Conservation (phyloP, 2,797 vertebrate genomes). For the Enteromius afrohamiltoni region DNA sequence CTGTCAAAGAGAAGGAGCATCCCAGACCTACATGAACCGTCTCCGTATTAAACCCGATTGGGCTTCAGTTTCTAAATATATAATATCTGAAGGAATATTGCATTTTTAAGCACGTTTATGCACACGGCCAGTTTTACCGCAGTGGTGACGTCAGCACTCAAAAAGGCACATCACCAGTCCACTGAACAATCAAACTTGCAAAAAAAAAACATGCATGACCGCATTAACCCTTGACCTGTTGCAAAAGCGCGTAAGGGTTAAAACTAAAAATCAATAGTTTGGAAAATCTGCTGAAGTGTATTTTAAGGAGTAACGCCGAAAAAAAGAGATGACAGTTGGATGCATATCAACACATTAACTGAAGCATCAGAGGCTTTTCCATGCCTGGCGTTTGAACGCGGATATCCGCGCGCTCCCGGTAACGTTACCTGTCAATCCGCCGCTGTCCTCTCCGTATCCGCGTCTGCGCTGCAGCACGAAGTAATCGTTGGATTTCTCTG, state of each 20-base stretch:
- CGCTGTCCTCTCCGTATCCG: conserved; percentile 90
- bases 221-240: conserved; percentile 9
- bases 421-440: conserved; percentile 87
- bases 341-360: background rate
- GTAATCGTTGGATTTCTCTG: conserved; percentile 90
- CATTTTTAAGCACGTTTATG: conserved; percentile 3
- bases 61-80: background rate
- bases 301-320: background rate
- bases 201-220: background rate
- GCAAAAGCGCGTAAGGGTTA: background rate
- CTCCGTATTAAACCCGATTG: background rate
- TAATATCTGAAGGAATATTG: conserved; percentile 6
- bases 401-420: conserved; percentile 55
- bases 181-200: background rate
- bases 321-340: background rate
- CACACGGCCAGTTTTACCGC: conserved; percentile 32
- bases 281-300: background rate
- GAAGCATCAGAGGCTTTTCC: background rate
- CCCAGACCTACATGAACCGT: background rate
- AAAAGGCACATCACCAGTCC: background rate
- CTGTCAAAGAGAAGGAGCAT: background rate
- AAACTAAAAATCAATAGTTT: background rate
- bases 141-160: conserved; percentile 42
- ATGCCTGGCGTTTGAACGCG: background rate
- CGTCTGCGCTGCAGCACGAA: conserved; percentile 93